phyloP scores from a whole-genome alignment of 2,113 vertebrate species.

The Erythrocebus patas region DNA sequence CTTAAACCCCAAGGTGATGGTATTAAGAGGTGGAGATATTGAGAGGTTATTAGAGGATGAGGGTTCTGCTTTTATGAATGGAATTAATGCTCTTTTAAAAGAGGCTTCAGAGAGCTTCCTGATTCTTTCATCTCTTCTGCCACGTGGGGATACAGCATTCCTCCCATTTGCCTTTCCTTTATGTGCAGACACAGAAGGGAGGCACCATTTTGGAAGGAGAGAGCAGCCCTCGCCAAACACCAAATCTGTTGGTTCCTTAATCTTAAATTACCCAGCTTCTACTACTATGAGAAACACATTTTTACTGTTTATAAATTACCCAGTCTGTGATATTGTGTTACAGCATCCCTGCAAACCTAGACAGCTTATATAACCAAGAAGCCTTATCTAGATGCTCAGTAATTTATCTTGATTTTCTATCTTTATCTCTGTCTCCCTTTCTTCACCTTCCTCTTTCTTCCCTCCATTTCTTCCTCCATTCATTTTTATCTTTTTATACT shows the following conservation, averaged over 20 bases:
- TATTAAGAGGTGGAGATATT: background rate
- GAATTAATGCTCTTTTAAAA: background rate
- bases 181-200: background rate
- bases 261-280: background rate
- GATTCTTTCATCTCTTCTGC: background rate
- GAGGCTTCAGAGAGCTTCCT: background rate
- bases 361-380: background rate
- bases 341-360: background rate
- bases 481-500: background rate
- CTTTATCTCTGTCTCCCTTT: background rate
- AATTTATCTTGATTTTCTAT: background rate
- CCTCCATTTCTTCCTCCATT: background rate
- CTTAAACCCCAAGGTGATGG: background rate
- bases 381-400: background rate
- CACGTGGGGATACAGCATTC: background rate
- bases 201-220: background rate
- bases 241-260: background rate
- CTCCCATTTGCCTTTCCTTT: background rate
- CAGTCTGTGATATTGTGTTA: background rate
- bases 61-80: background rate
- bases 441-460: too few relatives aligned
- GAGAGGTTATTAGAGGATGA: background rate
- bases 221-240: background rate
- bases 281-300: background rate
- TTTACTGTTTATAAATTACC: background rate